Percentiles rank a stretch among this genome's conserved stretches.
Conservation (phyloP, 2,888 invertebrate genomes). For the Scrobipalpa atriplicella region DNA sequence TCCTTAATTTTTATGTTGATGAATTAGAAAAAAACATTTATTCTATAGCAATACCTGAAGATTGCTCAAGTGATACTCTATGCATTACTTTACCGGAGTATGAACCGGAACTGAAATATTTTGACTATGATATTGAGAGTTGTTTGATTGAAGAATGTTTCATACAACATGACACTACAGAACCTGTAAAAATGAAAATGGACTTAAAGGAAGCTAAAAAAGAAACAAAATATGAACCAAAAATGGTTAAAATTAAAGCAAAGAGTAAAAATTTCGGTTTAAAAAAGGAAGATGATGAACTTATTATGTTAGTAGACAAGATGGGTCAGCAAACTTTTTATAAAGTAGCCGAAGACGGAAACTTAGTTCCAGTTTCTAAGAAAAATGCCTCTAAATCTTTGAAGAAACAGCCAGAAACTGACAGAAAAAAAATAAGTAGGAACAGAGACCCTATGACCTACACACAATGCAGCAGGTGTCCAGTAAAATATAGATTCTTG, state of each 20-base stretch:
- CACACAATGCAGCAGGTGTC: slow-evolving; percentile 60
- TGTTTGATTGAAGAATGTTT: slow-evolving; percentile 36
- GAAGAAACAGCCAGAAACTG: slow-evolving; percentile 15
- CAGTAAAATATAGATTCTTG: slow-evolving; percentile 66
- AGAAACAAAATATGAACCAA: too few species aligned
- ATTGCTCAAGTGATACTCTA: slow-evolving; percentile 45
- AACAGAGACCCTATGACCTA: slow-evolving; percentile 63
- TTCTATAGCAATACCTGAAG: slow-evolving; percentile 45
- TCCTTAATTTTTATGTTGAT: slow-evolving; percentile 57
- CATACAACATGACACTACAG: neutral
- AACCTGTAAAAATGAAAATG: neutral
- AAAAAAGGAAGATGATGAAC: slow-evolving; percentile 40
- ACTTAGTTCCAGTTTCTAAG: slow-evolving; percentile 40
- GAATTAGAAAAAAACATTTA: slow-evolving; percentile 51
- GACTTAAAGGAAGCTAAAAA: neutral
- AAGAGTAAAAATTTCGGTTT: neutral
- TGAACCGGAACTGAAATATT: slow-evolving; percentile 40
- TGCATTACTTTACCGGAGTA: slow-evolving; percentile 58
- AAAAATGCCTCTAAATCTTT: slow-evolving; percentile 12
- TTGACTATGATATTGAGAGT: slow-evolving; percentile 53
- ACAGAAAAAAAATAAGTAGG: slow-evolving; percentile 45
- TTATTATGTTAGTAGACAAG: slow-evolving; percentile 53
- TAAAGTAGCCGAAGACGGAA: slow-evolving; percentile 42
- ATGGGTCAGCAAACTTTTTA: slow-evolving; percentile 46
- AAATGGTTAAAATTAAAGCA: neutral